These are phyloP conservation scores for Cheilosia variabilis DNA, from an alignment of 2,888 invertebrate genomes.

Conservation along the genomic window DNA sequence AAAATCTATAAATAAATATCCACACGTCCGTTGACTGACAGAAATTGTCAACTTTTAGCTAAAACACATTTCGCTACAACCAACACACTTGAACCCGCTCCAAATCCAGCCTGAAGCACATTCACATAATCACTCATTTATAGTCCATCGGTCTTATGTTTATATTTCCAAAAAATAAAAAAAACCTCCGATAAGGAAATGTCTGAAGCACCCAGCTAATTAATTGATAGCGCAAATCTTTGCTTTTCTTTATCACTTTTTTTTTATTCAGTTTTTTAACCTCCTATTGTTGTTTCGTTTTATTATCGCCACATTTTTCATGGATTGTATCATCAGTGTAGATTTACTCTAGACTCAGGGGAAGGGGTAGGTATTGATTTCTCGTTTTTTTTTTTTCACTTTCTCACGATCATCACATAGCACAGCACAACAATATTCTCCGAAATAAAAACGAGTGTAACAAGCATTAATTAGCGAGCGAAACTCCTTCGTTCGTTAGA, in stretches of 20 bases:
- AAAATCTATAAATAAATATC: too few species aligned
- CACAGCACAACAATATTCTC: conserved; percentile 1
- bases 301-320: conserved; percentile 21
- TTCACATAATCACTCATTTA: conserved; percentile 20
- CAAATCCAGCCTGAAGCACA: not conserved
- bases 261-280: not conserved
- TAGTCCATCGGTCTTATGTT: not conserved
- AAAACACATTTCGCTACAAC: not conserved
- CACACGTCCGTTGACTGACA: too few species aligned
- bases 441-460: conserved; percentile 9
- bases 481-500: too few species aligned
- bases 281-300: not conserved
- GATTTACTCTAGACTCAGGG: not conserved
- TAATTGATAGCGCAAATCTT: conserved; percentile 43
- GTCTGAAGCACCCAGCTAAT: conserved; percentile 38
- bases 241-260: conserved; percentile 21
- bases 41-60: not conserved
- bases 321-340: conserved; percentile 25
- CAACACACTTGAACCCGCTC: conserved; percentile 19
- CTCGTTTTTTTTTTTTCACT: not conserved
- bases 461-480: not conserved
- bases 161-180: not conserved
- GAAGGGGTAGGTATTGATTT: not conserved
- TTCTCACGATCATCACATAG: conserved; percentile 16
- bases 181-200: conserved; percentile 27